These are phyloP conservation scores for Sapayoa aenigma DNA, from an alignment of 2,113 vertebrate species.

Conservation along the genomic window DNA sequence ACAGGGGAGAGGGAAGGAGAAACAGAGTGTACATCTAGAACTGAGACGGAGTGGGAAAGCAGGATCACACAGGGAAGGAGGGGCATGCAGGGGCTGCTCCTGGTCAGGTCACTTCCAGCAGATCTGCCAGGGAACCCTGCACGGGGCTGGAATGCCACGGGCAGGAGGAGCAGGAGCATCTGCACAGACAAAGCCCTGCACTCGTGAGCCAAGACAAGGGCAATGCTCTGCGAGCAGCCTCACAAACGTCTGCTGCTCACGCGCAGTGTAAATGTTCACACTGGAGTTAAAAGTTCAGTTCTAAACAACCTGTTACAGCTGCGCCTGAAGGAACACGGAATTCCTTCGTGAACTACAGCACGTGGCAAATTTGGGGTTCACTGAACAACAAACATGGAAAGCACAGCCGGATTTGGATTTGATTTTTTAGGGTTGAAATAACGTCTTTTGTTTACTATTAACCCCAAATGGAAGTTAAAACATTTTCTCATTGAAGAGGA, in stretches of 20 bases:
- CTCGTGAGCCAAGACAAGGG: constrained; percentile 68
- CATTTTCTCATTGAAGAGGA: not conserved
- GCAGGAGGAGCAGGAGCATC: constrained; percentile 67
- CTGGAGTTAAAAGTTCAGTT: not conserved
- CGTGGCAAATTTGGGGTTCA: not conserved
- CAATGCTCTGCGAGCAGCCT: constrained; percentile 45
- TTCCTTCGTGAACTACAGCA: not conserved
- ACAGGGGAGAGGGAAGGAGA: constrained; percentile 45
- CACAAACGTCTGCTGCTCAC: not conserved
- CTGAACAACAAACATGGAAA: not conserved
- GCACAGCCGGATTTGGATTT: not conserved
- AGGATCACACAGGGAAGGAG: not conserved
- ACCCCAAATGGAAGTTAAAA: not conserved
- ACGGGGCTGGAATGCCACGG: constrained; percentile 69
- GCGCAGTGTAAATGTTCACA: not conserved
- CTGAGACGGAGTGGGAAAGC: constrained; percentile 31
- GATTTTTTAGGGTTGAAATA: not conserved
- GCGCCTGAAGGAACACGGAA: not conserved
- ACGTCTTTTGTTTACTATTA: not conserved
- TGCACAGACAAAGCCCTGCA: constrained; percentile 68
- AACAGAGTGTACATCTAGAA: constrained; percentile 42
- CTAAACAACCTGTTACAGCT: not conserved
- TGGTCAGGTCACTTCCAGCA: constrained; percentile 79
- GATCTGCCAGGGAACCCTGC: constrained; percentile 79
- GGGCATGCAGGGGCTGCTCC: constrained; percentile 19